Percentiles rank a stretch among this genome's conserved stretches.
Conservation (phyloP, 2,888 invertebrate genomes). For the Peribatodes rhomboidaria region DNA sequence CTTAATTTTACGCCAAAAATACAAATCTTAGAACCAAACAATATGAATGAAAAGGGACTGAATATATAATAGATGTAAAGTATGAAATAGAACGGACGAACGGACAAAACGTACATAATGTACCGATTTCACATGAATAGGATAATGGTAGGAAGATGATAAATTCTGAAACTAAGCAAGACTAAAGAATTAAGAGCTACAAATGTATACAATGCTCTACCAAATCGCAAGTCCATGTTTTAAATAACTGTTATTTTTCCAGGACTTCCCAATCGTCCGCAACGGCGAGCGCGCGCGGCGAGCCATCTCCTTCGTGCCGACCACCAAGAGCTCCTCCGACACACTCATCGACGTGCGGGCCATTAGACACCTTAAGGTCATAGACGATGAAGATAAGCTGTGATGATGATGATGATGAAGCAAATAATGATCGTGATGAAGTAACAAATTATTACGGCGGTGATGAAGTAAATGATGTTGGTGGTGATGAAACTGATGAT, state of each 20-base stretch:
- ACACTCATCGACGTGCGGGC: conserved; percentile 81
- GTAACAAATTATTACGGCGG: not conserved
- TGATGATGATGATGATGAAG: conserved; percentile 48
- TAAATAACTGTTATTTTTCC: conserved; percentile 32
- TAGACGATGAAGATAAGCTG: conserved; percentile 73
- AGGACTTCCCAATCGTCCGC: conserved; percentile 85
- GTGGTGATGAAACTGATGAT: not conserved
- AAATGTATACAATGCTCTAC: too few relatives aligned
- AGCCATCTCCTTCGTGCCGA: conserved; percentile 90
- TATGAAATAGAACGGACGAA: too few relatives aligned
- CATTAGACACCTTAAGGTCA: conserved; percentile 72
- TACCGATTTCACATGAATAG: too few relatives aligned
- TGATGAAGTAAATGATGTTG: not conserved
- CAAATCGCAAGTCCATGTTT: too few relatives aligned
- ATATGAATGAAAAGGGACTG: too few relatives aligned
- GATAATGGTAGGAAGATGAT: too few relatives aligned
- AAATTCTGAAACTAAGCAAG: too few relatives aligned
- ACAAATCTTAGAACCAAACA: too few relatives aligned
- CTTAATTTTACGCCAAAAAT: too few relatives aligned
- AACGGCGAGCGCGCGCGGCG: conserved; percentile 88
- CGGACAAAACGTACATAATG: too few relatives aligned
- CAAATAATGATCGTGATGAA: not conserved
- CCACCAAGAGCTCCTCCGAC: conserved; percentile 85
- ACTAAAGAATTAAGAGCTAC: too few relatives aligned
- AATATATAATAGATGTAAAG: too few relatives aligned